A percentile compares a stretch with the other conserved stretches of the same genome.
Conservation (phyloP, 2,113 vertebrate genomes). For the Neodon shergylaensis region DNA sequence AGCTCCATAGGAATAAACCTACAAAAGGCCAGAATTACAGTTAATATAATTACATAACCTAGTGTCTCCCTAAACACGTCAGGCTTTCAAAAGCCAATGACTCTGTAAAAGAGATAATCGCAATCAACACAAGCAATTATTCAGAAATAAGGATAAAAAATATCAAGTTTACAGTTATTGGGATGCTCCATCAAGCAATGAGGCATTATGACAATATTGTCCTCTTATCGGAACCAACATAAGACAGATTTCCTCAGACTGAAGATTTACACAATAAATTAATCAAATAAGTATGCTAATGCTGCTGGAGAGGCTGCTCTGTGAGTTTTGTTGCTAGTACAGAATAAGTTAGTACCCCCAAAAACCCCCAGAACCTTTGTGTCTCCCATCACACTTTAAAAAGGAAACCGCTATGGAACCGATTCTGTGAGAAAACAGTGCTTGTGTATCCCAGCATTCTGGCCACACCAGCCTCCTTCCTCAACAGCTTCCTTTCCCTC, state of each 20-base stretch:
- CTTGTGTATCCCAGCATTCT: background rate
- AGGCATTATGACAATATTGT: constrained; percentile 8
- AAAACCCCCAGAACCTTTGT: background rate
- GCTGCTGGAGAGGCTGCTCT: background rate
- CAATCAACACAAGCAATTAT: constrained; percentile 36
- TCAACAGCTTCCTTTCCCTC: constrained; percentile 48
- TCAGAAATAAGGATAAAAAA: constrained; percentile 52
- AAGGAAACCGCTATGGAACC: constrained; percentile 10
- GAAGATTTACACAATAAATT: background rate
- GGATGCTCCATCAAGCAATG: background rate
- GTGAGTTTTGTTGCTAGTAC: background rate
- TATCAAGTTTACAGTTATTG: background rate
- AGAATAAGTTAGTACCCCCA: background rate
- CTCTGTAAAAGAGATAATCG: constrained; percentile 16
- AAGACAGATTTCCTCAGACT: constrained; percentile 36
- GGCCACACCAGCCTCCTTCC: constrained; percentile 20
- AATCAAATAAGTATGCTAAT: constrained; percentile 30
- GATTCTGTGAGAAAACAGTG: constrained; percentile 54
- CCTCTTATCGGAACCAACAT: background rate
- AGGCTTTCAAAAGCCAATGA: constrained; percentile 48
- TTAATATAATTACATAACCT: constrained; percentile 44
- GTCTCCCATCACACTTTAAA: constrained; percentile 27
- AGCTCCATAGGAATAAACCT: constrained; percentile 34
- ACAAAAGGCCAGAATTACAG: constrained; percentile 55
- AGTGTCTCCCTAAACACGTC: background rate